Conservation (phyloP, 2,113 vertebrate species). For the Regulus satrapa region DNA sequence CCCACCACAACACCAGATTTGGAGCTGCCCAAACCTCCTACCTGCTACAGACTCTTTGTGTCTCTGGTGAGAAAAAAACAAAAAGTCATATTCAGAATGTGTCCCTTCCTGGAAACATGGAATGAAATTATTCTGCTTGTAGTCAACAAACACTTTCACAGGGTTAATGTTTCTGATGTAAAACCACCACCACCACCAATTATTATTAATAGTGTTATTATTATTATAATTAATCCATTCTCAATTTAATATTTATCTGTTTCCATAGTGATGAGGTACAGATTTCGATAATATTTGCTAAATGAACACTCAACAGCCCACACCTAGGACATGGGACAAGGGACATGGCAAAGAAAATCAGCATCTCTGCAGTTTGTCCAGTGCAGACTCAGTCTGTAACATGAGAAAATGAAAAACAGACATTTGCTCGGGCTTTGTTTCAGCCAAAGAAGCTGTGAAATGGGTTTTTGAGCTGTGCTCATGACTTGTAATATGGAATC, state of each 20-base stretch:
- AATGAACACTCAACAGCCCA: neutral
- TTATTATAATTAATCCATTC: neutral
- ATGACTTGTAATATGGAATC: neutral
- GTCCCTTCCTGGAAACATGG: neutral
- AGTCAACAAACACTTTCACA: neutral
- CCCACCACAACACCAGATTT: neutral
- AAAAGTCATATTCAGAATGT: neutral
- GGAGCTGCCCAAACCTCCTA: neutral
- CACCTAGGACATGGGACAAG: neutral
- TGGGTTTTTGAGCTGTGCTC: neutral
- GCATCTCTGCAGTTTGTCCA: neutral
- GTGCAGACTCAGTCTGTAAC: neutral
- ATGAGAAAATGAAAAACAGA: neutral
- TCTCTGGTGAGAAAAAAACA: neutral
- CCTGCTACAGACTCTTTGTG: neutral
- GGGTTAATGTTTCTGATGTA: neutral
- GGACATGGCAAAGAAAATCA: neutral
- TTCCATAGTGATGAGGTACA: neutral
- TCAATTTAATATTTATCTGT: neutral
- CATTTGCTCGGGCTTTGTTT: neutral
- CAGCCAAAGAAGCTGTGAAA: slow-evolving; percentile 1
- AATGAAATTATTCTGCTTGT: neutral
- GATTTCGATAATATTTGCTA: neutral
- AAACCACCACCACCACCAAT: too few species aligned
- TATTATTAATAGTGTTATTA: too few species aligned